These are phyloP conservation scores for Eira barbara DNA, from an alignment of 2,113 vertebrate species.

Conservation along the genomic window DNA sequence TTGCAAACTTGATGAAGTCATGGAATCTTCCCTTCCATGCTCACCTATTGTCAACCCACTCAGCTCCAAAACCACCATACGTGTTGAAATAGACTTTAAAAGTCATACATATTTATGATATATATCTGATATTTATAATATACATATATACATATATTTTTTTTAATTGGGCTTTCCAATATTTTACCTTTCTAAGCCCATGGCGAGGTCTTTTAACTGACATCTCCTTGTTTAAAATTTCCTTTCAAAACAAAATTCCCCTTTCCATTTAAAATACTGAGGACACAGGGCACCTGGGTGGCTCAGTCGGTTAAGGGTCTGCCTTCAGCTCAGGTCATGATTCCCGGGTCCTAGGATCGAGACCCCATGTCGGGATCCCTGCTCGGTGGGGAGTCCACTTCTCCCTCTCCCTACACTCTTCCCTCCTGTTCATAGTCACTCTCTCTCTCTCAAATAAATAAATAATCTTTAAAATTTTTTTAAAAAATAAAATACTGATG, in stretches of 20 bases:
- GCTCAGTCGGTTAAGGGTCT: background rate
- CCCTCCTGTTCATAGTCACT: no score
- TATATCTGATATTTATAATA: background rate
- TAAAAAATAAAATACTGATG: background rate
- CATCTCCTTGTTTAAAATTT: background rate
- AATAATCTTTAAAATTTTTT: no score
- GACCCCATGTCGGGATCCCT: no score
- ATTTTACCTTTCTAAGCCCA: background rate
- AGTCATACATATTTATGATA: background rate
- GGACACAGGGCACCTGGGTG: background rate
- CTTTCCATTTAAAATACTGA: background rate
- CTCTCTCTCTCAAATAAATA: no score
- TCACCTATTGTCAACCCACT: background rate
- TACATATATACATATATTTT: background rate
- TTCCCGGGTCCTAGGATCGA: no score
- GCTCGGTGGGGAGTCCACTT: no score
- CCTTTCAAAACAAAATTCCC: slow-evolving; percentile 11
- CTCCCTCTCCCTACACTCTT: no score
- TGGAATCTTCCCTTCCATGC: background rate
- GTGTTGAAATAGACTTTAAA: background rate
- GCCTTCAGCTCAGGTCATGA: background rate
- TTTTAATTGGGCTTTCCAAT: background rate
- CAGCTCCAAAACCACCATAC: background rate
- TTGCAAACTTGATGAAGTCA: background rate
- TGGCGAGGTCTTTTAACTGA: background rate